Evolutionary conservation across 2,888 invertebrate genomes (phyloP), one percentile per base, ranked within the genome.

Genomic region (Tiliacea aurago): DNA sequence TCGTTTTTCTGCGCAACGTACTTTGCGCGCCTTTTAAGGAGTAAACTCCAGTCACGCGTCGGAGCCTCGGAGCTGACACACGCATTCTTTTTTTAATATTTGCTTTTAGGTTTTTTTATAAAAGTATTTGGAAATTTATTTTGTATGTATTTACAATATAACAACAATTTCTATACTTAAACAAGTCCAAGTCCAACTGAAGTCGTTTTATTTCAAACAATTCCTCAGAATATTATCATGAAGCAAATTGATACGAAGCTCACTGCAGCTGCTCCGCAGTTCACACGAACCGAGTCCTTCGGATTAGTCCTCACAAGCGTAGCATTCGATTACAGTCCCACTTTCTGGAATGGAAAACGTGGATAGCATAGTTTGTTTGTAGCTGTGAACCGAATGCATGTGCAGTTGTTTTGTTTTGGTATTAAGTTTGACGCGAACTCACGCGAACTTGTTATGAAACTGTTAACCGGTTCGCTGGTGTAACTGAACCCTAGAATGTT

Each of bases 271-370:
- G 63, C 15, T 59, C 51, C 51, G 33, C 56, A 58, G n/a, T 20
- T 9, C 70, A 7, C 23, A 33, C 41, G 20, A 41, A 10, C 47
- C 53, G 23, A n/a, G 55, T 53, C 15, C 65, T 62, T 20, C 18
- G 49, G 62, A 71, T 67, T 63, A 79, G 62, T 76, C 49, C 53
- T 37, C 64, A 58, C 64, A 56, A 80, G 65, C 23, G 47, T 13
- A 67, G 28, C 55, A 71, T 76, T 71, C 43, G 11, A 71, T 81
- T 76, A 71, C 71, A 59, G 49, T 53, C 45, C 70, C 37, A 70
- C n/a, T 51, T 56, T 58, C 28, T 53, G 55, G 20, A 74, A 70
- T 62, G 23, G 76, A 56, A 53, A 74, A 75, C 70, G 56, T 75
- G 70, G 20, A 18, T n/a, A 56, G 43, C 56, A 56, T 49, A 65